Base-by-base conservation (phyloP, 2,113 vertebrate genomes). In the Meriones unguiculatus region DNA sequence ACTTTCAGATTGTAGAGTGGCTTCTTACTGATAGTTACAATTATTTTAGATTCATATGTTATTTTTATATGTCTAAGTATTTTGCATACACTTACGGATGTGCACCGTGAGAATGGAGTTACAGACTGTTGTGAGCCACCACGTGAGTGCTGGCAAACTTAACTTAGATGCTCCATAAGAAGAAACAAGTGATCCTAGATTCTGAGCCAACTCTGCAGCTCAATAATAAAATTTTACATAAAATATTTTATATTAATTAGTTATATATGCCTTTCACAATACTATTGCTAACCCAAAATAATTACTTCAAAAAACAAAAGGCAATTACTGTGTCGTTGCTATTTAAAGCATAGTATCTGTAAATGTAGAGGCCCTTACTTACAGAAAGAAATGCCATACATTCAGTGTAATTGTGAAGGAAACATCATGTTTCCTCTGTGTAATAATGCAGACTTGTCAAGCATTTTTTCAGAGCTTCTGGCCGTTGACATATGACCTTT, bases 401-500 rank as follows among this genome's bases (percentile, higher is more conserved):
- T 62, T 88, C 54, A 67, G 17, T 77, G n/a, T 32, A 80, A 57
- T 2, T 41, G 81, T 70, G 70, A 73, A 38, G 30, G 76, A 86
- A 78, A 75, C 38, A 52, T 18, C 20, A 38, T 77, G 32, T 81
- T 95, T 91, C 28, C 18, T 95, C 81, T 65, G 84, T 93, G 65
- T 89, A 94, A 46, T 92, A 77, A 28, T 25, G 72, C 20, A 28
- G 7, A 78, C 54, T 78, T 93, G 41, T 88, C n/a, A 12, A 54
- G 24, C 88, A 5, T 88, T 95, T 93, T 50, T 73, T 65, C 15
- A 77, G 15, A 92, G 69, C 25, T 75, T 93, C 25, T 82, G 73
- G 41, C 95, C 77, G 20, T n/a, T 87, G 77, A 88, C 67, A 82
- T 20, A 52, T 95, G 87, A 92, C 77, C 89, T 96, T 96, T 93